Conservation (phyloP, 2,888 invertebrate species). For the Chirona hameri region DNA sequence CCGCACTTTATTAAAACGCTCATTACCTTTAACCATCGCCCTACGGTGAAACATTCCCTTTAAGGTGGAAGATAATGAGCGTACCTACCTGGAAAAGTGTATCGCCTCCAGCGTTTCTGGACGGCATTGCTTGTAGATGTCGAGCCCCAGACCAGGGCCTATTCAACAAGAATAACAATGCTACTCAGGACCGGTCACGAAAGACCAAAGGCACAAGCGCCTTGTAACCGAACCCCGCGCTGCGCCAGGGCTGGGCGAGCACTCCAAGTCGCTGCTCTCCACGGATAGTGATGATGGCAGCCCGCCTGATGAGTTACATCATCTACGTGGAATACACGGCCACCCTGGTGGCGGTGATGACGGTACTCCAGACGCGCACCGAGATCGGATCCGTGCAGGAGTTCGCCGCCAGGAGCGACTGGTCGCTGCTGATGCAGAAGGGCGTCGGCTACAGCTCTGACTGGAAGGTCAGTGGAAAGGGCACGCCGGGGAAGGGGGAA, state of each 20-base stretch:
- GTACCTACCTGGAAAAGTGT: too few species aligned
- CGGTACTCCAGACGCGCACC: neutral
- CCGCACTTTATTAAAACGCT: too few species aligned
- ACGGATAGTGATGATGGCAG: neutral
- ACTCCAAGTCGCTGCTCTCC: neutral
- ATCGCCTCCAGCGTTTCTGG: too few species aligned
- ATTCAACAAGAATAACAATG: too few species aligned
- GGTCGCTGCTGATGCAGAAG: neutral
- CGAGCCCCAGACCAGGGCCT: too few species aligned
- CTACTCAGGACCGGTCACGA: too few species aligned
- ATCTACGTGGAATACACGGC: constrained; percentile 9
- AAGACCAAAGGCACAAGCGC: neutral
- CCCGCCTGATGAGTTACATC: neutral
- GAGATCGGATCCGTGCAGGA: neutral
- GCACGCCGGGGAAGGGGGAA: too few species aligned
- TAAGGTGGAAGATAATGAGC: too few species aligned
- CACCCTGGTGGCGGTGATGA: neutral
- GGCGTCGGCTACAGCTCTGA: neutral
- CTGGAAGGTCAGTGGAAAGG: neutral
- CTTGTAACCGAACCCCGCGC: neutral
- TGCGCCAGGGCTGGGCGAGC: neutral
- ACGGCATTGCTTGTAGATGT: too few species aligned
- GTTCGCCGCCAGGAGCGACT: neutral
- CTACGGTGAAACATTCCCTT: too few species aligned
- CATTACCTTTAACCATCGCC: too few species aligned